Percentiles rank a stretch among this genome's conserved stretches.
Evolutionary conservation across 2,797 vertebrate genomes (phyloP).

Genomic region (Mormyrus proboscirostris): DNA sequence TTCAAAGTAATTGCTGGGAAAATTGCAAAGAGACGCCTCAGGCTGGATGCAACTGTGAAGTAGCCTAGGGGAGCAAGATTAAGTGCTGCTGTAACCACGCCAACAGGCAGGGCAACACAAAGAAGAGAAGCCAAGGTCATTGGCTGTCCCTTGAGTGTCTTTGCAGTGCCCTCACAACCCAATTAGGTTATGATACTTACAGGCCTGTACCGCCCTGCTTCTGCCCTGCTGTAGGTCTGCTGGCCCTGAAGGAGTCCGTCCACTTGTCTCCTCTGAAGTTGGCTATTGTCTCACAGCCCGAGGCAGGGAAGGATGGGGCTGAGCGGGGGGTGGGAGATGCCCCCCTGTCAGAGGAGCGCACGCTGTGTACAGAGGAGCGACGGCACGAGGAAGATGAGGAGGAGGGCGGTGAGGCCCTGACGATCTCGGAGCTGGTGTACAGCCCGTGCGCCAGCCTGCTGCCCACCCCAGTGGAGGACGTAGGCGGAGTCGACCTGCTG

Average conservation of each 20-base stretch:
- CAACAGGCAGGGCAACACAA: not conserved
- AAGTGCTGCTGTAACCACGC: not conserved
- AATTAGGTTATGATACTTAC: not conserved
- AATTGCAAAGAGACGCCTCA: not conserved
- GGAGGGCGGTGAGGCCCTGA: conserved; percentile 59
- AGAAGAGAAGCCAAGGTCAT: not conserved
- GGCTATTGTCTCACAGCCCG: conserved; percentile 38
- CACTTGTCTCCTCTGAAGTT: conserved; percentile 57
- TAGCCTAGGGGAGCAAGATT: not conserved
- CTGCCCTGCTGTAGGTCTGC: conserved; percentile 46
- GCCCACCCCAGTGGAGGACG: conserved; percentile 77
- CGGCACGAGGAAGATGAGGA: conserved; percentile 43
- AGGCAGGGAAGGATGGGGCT: conserved; percentile 46
- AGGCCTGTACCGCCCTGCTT: not conserved
- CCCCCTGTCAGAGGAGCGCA: conserved; percentile 25
- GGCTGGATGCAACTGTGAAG: not conserved
- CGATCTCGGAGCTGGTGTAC: conserved; percentile 85
- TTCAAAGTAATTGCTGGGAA: not conserved
- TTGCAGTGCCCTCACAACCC: not conserved
- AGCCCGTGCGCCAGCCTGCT: conserved; percentile 88
- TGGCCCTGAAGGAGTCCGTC: conserved; percentile 55
- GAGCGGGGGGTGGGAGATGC: not conserved
- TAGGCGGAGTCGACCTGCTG: conserved; percentile 76
- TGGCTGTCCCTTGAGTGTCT: not conserved
- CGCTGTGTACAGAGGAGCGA: conserved; percentile 51